These are phyloP conservation scores for Carduelis carduelis DNA, from an alignment of 2,797 vertebrate species.

Conservation along the genomic window DNA sequence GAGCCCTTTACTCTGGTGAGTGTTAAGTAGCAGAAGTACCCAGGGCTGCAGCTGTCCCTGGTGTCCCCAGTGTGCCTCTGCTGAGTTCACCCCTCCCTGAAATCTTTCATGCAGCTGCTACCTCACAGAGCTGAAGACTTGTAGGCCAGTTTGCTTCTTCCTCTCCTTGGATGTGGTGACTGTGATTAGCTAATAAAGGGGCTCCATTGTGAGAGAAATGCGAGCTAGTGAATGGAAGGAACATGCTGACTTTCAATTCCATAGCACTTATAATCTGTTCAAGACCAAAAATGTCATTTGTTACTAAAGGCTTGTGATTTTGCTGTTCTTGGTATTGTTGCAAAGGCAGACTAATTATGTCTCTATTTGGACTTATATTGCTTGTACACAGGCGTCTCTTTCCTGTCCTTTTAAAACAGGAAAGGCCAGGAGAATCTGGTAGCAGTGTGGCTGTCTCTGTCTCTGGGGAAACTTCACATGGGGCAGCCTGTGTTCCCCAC, in stretches of 20 bases:
- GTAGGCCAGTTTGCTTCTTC: background rate
- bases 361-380: background rate
- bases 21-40: background rate
- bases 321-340: slow-evolving; percentile 29
- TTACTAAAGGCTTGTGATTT: background rate
- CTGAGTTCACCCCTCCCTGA: background rate
- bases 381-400: background rate
- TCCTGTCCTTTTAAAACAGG: background rate
- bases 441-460: background rate
- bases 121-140: background rate
- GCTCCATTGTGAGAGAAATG: slow-evolving; percentile 40
- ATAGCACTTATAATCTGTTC: slow-evolving; percentile 13
- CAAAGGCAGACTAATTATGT: slow-evolving; percentile 1
- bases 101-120: background rate
- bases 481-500: background rate
- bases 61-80: rapidly evolving
- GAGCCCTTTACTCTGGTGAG: background rate
- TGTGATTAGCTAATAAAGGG: slow-evolving; percentile 12
- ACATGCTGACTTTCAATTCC: slow-evolving; percentile 46
- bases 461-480: background rate
- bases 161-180: background rate
- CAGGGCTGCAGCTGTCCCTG: background rate
- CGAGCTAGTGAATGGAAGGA: slow-evolving; percentile 44
- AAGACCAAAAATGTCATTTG: slow-evolving; percentile 24
- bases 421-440: background rate